A percentile compares a stretch with the other conserved stretches of the same genome.
phyloP scores from a whole-genome alignment of 1,140 invertebrate species.

The Formica selysi region DNA sequence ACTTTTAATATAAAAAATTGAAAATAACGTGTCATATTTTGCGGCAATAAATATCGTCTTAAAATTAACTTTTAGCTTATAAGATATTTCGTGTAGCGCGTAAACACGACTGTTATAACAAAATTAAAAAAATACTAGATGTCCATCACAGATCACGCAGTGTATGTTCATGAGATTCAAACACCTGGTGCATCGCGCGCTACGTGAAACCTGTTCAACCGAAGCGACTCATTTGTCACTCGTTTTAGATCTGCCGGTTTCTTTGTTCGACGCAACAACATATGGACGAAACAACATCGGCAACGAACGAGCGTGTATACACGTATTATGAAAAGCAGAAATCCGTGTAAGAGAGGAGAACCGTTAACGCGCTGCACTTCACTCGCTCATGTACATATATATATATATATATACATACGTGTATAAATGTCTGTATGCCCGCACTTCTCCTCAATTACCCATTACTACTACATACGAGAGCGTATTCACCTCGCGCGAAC shows the following conservation, averaged over 20 bases:
- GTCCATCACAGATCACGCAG: conserved; percentile 8
- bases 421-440: neutral
- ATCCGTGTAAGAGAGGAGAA: conserved; percentile 56
- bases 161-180: conserved; percentile 35
- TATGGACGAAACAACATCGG: conserved; percentile 53
- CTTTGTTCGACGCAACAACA: conserved; percentile 43
- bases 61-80: neutral
- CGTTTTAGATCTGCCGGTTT: conserved; percentile 54
- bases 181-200: conserved; percentile 44
- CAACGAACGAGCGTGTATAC: conserved; percentile 11
- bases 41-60: neutral
- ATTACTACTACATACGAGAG: conserved; percentile 28
- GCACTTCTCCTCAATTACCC: conserved; percentile 57
- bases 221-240: conserved; percentile 59
- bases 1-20: neutral
- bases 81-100: neutral
- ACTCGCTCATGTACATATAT: neutral
- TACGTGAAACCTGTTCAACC: conserved; percentile 52
- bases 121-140: neutral
- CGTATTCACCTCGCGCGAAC: conserved; percentile 39
- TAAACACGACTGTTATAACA: neutral
- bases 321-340: conserved; percentile 59
- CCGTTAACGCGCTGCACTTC: conserved; percentile 62
- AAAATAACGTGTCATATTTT: neutral
- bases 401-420: neutral